Conservation (phyloP, 2,113 vertebrate species). For the Pelodiscus sinensis region DNA sequence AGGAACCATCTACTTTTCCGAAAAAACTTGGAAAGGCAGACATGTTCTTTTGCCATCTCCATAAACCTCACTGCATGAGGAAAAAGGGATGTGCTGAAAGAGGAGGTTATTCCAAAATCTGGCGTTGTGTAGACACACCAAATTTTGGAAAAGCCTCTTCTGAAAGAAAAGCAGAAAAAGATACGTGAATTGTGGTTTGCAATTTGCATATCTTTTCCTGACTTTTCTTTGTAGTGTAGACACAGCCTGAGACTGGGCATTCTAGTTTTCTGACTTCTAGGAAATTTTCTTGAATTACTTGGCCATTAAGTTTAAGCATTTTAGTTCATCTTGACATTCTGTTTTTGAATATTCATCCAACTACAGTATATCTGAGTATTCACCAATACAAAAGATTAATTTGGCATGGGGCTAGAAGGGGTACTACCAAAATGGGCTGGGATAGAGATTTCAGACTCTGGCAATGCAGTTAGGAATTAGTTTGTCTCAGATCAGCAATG, state of each 20-base stretch:
- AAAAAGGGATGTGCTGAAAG: no score
- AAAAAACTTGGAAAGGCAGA: no score
- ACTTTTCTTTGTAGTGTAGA: no score
- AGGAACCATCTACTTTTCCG: no score
- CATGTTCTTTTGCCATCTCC: no score
- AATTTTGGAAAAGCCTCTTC: no score
- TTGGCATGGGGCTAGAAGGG: neutral
- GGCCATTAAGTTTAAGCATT: neutral
- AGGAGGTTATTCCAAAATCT: no score
- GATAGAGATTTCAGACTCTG: neutral
- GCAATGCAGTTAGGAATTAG: neutral
- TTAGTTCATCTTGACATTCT: neutral
- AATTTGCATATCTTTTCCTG: no score
- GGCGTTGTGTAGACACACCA: no score
- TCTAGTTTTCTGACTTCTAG: neutral
- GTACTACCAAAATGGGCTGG: neutral
- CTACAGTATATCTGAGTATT: neutral
- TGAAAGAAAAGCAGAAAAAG: no score
- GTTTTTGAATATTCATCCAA: neutral
- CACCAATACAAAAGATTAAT: neutral
- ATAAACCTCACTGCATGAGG: no score
- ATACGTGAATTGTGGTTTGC: no score
- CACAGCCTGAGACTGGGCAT: neutral
- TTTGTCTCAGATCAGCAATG: neutral
- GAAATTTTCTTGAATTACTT: neutral